Conservation (phyloP, 2,797 vertebrate genomes). For the Gallinago solitaria region DNA sequence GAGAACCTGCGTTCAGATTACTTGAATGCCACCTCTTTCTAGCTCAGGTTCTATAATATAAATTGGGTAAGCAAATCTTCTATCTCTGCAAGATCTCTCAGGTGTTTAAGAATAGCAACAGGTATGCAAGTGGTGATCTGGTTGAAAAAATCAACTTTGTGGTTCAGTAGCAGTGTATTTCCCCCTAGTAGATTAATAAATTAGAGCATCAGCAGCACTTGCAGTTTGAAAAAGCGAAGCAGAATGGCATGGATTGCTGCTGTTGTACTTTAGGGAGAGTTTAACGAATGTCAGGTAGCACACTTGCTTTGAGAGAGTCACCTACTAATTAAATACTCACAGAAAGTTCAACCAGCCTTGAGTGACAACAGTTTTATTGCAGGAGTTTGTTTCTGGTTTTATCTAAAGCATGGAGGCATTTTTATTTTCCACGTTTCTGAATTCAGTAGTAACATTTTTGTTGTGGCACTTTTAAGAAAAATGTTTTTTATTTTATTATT, state of each 20-base stretch:
- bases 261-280: background rate
- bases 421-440: background rate
- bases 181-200: background rate
- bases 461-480: background rate
- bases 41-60: background rate
- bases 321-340: background rate
- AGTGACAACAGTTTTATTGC: background rate
- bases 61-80: background rate
- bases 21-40: background rate
- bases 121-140: background rate
- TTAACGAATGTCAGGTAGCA: background rate
- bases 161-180: background rate
- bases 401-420: background rate
- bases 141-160: background rate
- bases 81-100: background rate
- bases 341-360: background rate
- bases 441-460: background rate
- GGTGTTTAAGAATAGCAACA: background rate
- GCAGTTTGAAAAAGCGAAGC: background rate
- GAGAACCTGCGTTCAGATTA: background rate
- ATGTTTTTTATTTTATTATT: background rate
- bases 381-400: background rate
- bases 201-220: background rate
- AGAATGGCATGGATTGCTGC: background rate
- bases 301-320: background rate